phyloP scores from a whole-genome alignment of 2,113 vertebrate genomes.

The Ptyas mucosa region DNA sequence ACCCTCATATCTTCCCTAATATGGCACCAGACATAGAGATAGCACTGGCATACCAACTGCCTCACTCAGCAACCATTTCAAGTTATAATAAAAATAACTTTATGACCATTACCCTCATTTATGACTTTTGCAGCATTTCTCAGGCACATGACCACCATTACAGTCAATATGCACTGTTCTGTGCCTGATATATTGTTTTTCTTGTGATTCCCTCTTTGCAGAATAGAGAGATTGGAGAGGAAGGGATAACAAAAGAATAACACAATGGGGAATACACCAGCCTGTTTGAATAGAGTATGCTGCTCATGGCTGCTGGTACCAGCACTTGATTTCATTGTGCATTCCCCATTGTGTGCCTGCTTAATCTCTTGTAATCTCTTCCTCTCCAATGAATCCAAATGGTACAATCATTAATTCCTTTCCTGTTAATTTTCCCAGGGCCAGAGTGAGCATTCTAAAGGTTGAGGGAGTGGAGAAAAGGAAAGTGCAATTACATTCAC shows the following conservation, averaged over 20 bases:
- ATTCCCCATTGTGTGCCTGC: not conserved
- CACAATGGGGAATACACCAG: not conserved
- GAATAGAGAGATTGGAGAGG: not conserved
- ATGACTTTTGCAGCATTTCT: not conserved
- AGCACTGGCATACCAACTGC: not conserved
- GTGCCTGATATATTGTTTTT: not conserved
- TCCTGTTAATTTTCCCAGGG: not conserved
- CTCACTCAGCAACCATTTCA: not conserved
- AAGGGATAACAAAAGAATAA: not conserved
- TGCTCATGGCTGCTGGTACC: not conserved
- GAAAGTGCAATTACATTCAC: not conserved
- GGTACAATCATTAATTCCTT: not conserved
- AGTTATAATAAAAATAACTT: not conserved
- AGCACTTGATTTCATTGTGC: not conserved
- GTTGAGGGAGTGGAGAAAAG: not conserved
- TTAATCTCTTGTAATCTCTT: not conserved
- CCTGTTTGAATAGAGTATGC: not conserved
- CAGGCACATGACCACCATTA: not conserved
- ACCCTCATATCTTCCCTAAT: not conserved
- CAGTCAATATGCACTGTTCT: not conserved
- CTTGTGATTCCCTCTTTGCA: too few species aligned
- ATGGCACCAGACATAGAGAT: not conserved
- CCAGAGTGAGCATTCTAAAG: not conserved
- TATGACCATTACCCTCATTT: not conserved
- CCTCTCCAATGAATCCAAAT: not conserved